These are phyloP conservation scores for Arizona elegans DNA, from an alignment of 2,113 vertebrate species.

Conservation along the genomic window DNA sequence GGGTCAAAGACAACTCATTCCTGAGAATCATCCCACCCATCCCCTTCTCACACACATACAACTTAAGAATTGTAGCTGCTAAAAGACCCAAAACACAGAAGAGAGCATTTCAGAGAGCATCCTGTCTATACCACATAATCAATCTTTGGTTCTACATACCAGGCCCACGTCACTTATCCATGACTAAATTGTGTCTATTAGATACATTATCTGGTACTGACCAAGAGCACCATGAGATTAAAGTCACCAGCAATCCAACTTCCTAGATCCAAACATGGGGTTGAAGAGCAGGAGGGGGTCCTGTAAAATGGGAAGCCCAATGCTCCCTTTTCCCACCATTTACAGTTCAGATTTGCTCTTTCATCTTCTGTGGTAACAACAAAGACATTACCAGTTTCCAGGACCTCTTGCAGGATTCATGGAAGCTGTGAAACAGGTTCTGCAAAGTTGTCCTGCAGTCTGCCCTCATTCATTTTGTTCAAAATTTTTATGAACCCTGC, in stretches of 20 bases:
- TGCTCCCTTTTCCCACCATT: neutral
- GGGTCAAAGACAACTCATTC: neutral
- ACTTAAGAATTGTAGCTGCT: neutral
- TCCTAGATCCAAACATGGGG: neutral
- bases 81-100: neutral
- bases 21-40: neutral
- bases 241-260: neutral
- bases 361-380: neutral
- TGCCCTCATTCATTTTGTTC: neutral
- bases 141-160: neutral
- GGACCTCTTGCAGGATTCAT: neutral
- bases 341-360: neutral
- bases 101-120: neutral
- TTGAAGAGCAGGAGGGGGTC: neutral
- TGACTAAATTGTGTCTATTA: neutral
- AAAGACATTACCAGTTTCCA: neutral
- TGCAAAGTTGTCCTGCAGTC: neutral
- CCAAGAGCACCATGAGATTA: neutral
- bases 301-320: neutral
- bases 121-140: neutral
- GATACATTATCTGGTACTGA: neutral
- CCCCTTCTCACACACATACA: neutral
- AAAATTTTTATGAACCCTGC: neutral
- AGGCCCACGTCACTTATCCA: neutral
- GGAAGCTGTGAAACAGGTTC: neutral